Evolutionary conservation across 2,797 vertebrate genomes (phyloP), one percentile per base, ranked within the genome.

Genomic region (Limnodromus scolopaceus): DNA sequence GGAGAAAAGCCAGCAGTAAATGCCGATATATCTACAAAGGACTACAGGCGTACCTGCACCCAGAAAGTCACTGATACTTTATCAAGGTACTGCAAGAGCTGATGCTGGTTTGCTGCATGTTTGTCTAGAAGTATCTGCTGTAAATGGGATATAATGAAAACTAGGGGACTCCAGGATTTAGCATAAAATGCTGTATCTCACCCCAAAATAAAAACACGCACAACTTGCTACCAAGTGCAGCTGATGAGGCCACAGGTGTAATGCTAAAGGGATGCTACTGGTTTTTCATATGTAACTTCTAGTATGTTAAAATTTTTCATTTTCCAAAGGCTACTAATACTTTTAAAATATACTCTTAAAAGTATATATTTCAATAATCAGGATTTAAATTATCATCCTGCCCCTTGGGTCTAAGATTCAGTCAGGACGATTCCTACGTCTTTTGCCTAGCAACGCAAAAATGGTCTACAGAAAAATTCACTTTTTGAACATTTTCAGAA

Each of bases 21-120:
- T 43, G 11, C 15, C 2, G 10, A 0, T 3, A 1, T 13, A 6
- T 5, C 30, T 34, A 4, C 25, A 28, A n/a, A 68, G 28, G 20
- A 34, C 14, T 27, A 3, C 0, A 19, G 20, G 5, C 5, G 2
- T 22, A 18, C 16, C 43, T 32, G 34, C 14, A 19, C 11, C 9
- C 57, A 49, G 41, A 9, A 71, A 16, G 23, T 46, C 34, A 16
- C 41, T 0, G 3, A 10, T 22, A 2, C 8, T 43, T 61, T 71
- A 48, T 53, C 13, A 38, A 74, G 17, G 4, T 32, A 46, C 24
- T 68, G 55, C 10, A 34, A 58, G 55, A 61, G 38, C 8, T 49
- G 34, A 34, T 49, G 45, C 23, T 76, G 32, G 3, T 53, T 77
- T 80, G 39, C 30, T 55, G 38, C 13, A 3, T 8, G 30, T 64